Evolutionary conservation across 1,140 invertebrate genomes (phyloP), one percentile per base, ranked within the genome.

Genomic region (Tetramorium simillimum): DNA sequence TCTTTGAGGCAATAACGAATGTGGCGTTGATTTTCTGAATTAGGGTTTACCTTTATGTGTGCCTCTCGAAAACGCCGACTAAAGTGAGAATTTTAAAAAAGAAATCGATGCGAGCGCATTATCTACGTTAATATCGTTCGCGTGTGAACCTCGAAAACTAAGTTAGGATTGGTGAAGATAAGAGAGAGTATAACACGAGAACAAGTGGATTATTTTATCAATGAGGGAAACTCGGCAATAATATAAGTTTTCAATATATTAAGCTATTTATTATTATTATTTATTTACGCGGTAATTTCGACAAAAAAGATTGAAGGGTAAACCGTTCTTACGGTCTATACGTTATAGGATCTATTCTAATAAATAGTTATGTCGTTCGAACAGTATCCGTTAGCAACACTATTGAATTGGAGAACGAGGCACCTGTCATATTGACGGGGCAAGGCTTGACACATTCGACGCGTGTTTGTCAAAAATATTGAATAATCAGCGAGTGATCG

Each of bases 371-470:
- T 69, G 40, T 69, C 24, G 14, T 49, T 49, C 21, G 7, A 72
- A 18, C 21, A 18, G 43, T 28, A 24, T 49, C 24, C 43, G 21
- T 51, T 72, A 49, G 69, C 69, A 49, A 72, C 43, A 49, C n/a
- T 24, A 69, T 24, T 3, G 16, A 72, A 49, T 51, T 49, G 24
- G 12, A 10, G 46, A 84, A 86, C 46, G 60, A 78, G 76, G 86
- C 67, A 73, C 76, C 72, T 90, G 90, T 88, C 91, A 91, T 69
- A 82, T 89, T 93, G 92, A 91, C 90, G 92, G 92, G 2, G 92
- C 86, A 91, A 92, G 18, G 51, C 91, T 87, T 92, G 86, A 75
- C 63, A 86, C 21, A 43, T 82, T 89, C 93, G 12, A 3, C 9
- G 46, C 58, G 33, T 49, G 51, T 46, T 14, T 60, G 18, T 49